Conservation (phyloP, 2,113 vertebrate genomes). For the Vireo altiloquus region DNA sequence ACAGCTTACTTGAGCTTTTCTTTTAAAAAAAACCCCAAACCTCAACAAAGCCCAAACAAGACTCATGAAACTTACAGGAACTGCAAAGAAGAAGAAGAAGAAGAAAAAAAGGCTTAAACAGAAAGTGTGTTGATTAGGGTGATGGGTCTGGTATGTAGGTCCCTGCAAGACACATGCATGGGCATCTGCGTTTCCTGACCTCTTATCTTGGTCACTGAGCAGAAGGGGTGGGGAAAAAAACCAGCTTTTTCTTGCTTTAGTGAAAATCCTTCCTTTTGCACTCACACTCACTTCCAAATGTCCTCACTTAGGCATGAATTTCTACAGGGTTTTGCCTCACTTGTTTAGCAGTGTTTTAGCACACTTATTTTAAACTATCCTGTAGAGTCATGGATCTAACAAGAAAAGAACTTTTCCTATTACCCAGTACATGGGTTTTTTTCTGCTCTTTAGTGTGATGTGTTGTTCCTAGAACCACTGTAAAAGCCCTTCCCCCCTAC, state of each 20-base stretch:
- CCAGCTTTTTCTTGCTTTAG: not conserved
- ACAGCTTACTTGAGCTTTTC: not conserved
- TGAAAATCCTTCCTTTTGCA: not conserved
- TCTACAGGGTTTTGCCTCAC: not conserved
- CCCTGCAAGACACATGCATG: not conserved
- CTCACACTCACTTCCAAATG: not conserved
- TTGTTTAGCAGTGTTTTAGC: not conserved
- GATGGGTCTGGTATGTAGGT: not conserved
- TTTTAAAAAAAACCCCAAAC: not conserved
- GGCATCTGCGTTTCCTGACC: not conserved
- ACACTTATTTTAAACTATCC: not conserved
- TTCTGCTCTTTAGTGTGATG: not conserved
- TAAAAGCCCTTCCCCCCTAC: not conserved
- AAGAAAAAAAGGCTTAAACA: not conserved
- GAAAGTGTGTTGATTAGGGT: not conserved
- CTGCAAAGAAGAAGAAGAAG: not conserved
- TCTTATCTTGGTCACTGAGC: not conserved
- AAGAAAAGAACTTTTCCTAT: not conserved
- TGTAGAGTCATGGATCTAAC: not conserved
- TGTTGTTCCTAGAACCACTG: not conserved
- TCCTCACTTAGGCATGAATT: not conserved
- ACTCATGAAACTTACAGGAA: not conserved
- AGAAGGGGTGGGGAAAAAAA: accelerated
- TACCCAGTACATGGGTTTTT: not conserved
- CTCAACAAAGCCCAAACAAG: not conserved